Evolutionary conservation across 2,797 vertebrate species (phyloP).

Genomic region (Parauchenoglanis ngamensis): DNA sequence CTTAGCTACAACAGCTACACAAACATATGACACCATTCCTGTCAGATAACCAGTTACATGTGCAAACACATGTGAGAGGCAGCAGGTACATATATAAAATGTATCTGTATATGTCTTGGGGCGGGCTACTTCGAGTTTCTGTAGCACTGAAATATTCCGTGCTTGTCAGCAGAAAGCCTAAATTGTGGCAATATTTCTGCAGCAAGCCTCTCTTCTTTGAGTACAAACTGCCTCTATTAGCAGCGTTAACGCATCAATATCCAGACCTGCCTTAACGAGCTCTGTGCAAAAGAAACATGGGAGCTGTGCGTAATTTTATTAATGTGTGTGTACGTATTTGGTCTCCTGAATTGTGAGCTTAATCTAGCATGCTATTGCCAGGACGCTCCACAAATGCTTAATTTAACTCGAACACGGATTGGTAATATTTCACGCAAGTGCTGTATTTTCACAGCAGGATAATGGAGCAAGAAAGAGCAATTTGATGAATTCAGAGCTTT

Average conservation of each 20-base stretch:
- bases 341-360: conserved; percentile 23
- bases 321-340: neutral
- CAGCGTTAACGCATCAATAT: conserved; percentile 29
- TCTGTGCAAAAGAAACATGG: conserved; percentile 19
- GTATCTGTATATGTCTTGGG: neutral
- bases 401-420: conserved; percentile 27
- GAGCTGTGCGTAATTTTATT: conserved; percentile 16
- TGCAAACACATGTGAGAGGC: too few species aligned
- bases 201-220: neutral
- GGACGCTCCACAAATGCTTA: conserved; percentile 33
- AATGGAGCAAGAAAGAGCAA: conserved; percentile 45
- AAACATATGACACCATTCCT: neutral
- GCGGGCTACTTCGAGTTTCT: neutral
- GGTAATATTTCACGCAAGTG: conserved; percentile 34
- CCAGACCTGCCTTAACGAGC: conserved; percentile 28
- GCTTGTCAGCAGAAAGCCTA: conserved; percentile 19
- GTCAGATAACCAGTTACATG: neutral
- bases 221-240: conserved; percentile 31
- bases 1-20: too few species aligned
- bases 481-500: conserved; percentile 40
- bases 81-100: neutral
- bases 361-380: conserved; percentile 27
- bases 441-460: conserved; percentile 29
- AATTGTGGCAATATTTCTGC: neutral
- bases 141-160: neutral